Percentiles rank a stretch among this genome's conserved stretches.
phyloP scores from a whole-genome alignment of 2,888 invertebrate species.

The Acleris sparsana region DNA sequence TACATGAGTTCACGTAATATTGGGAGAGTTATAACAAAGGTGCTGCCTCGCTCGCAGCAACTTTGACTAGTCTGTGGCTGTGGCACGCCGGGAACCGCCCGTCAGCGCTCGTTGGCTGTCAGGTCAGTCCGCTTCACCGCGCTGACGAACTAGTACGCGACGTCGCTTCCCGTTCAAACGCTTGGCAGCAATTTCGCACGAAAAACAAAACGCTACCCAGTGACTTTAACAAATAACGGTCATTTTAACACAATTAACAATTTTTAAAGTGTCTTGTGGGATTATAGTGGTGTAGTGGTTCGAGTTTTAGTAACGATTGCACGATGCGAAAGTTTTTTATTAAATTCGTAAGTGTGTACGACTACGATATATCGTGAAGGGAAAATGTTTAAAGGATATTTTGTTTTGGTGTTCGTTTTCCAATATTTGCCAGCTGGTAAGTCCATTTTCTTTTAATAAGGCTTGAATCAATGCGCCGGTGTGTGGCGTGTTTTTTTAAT shows the following conservation, averaged over 20 bases:
- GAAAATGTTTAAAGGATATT: conserved; percentile 75
- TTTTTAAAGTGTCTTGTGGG: conserved; percentile 52
- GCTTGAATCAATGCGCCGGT: conserved; percentile 6
- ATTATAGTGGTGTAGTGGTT: conserved; percentile 53
- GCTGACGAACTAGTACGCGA: conserved; percentile 54
- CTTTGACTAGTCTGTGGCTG: conserved; percentile 22
- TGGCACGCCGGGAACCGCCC: conserved; percentile 38
- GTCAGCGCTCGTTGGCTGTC: conserved; percentile 37
- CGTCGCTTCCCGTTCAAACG: conserved; percentile 57
- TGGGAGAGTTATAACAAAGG: conserved; percentile 1
- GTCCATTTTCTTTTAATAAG: conserved; percentile 42
- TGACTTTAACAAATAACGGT: conserved; percentile 13
- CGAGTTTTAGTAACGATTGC: conserved; percentile 53
- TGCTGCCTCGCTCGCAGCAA: conserved; percentile 47
- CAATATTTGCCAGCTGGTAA: conserved; percentile 67
- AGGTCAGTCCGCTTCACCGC: conserved; percentile 55
- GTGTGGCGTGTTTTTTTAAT: conserved; percentile 19
- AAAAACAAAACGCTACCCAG: conserved; percentile 21
- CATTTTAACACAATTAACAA: conserved; percentile 33
- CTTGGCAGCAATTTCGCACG: conserved; percentile 17
- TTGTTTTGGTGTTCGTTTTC: conserved; percentile 62
- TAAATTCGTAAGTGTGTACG: conserved; percentile 62
- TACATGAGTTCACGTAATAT: neutral
- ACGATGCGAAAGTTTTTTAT: conserved; percentile 73
- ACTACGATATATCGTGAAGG: conserved; percentile 51